Evolutionary conservation across 2,113 vertebrate species (phyloP).

Genomic region (Sinocyclocheilus anophthalmus): DNA sequence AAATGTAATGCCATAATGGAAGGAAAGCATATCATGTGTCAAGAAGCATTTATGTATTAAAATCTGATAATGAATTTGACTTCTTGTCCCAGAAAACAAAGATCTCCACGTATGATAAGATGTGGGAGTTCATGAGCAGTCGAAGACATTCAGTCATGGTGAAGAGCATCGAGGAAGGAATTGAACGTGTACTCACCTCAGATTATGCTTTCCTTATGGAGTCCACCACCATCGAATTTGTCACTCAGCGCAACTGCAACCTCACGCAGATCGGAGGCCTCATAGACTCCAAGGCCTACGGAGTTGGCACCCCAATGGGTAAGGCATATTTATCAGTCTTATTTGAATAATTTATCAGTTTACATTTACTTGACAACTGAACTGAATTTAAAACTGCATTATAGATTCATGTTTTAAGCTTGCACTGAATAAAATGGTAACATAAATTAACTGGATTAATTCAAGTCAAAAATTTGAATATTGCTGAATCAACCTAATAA

Average conservation of each 20-base stretch:
- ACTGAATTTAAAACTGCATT: neutral
- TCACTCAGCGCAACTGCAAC: conserved; percentile 96
- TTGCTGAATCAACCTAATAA: neutral
- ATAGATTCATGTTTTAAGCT: neutral
- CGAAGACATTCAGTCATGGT: conserved; percentile 94
- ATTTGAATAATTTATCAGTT: neutral
- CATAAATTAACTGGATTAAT: neutral
- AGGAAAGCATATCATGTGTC: neutral
- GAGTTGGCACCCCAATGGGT: conserved; percentile 98
- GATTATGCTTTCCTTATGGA: conserved; percentile 99
- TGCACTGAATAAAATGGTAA: neutral
- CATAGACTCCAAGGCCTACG: conserved; percentile 96
- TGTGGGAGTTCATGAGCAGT: conserved; percentile 99
- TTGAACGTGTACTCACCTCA: conserved; percentile 94
- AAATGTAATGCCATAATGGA: neutral
- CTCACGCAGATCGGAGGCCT: conserved; percentile 97
- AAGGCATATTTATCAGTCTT: conserved; percentile 60
- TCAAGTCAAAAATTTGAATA: neutral
- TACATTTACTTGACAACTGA: neutral
- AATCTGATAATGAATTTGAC: conserved; percentile 9
- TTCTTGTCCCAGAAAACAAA: conserved; percentile 89
- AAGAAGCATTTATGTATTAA: neutral
- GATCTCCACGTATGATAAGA: conserved; percentile 98
- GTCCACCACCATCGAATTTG: conserved; percentile 96
- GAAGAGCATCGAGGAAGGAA: conserved; percentile 96